Conservation (phyloP, 2,888 invertebrate genomes). For the Pseudococcus viburni region DNA sequence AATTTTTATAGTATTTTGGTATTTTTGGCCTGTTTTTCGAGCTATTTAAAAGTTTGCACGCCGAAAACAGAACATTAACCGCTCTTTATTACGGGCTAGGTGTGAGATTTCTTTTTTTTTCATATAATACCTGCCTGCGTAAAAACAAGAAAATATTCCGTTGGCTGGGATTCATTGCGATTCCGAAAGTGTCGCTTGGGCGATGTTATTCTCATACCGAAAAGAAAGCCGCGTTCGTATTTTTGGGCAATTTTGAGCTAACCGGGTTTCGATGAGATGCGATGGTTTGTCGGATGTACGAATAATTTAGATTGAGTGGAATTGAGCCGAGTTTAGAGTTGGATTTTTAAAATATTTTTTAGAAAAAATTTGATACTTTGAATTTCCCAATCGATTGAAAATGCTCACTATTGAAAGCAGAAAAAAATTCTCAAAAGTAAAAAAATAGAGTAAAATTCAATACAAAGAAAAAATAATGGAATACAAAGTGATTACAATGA, state of each 20-base stretch:
- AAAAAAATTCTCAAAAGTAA: no score
- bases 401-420: no score
- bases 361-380: no score
- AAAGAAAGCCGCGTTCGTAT: background rate
- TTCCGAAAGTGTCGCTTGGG: conserved; percentile 56
- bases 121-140: conserved; percentile 43
- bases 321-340: no score
- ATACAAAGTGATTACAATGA: no score
- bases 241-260: background rate
- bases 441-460: no score
- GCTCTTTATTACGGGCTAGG: conserved; percentile 26
- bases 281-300: no score
- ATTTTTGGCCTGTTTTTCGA: conserved; percentile 30
- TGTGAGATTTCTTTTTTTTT: conserved; percentile 15
- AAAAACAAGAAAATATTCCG: conserved; percentile 50
- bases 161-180: conserved; percentile 56
- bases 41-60: conserved; percentile 31
- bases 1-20: conserved; percentile 35
- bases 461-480: no score
- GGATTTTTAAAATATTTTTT: no score
- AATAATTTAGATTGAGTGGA: no score
- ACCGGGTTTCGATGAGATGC: background rate
- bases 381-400: no score
- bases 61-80: conserved; percentile 23
- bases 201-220: conserved; percentile 40